phyloP scores from a whole-genome alignment of 2,113 vertebrate species.

The Pseudorhombus dupliciocellatus region DNA sequence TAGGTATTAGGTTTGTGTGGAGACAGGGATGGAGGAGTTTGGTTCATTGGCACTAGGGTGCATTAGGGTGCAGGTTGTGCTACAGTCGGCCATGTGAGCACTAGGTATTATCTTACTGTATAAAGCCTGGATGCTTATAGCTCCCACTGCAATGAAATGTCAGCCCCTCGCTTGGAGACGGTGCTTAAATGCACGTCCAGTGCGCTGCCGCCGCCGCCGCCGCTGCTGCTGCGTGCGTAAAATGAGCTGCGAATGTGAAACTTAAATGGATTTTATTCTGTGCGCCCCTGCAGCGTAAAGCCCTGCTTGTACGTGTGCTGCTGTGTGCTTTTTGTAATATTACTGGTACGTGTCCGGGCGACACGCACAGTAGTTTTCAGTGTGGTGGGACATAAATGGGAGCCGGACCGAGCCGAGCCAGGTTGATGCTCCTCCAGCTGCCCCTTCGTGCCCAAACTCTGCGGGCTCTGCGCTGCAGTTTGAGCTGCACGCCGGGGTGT shows the following conservation, averaged over 20 bases:
- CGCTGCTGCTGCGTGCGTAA: no score
- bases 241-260: no score
- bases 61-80: slow-evolving; percentile 43
- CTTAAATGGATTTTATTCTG: not conserved
- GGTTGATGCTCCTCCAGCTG: slow-evolving; percentile 63
- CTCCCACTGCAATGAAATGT: not conserved
- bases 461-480: slow-evolving; percentile 67
- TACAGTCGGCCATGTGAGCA: slow-evolving; percentile 52
- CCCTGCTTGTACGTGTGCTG: no score
- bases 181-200: no score
- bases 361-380: no score
- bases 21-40: slow-evolving; percentile 5
- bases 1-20: slow-evolving; percentile 30
- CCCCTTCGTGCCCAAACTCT: slow-evolving; percentile 56
- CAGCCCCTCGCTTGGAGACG: not conserved
- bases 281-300: not conserved
- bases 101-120: slow-evolving; percentile 19
- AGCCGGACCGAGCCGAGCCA: slow-evolving; percentile 8
- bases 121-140: slow-evolving; percentile 10
- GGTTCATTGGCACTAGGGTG: slow-evolving; percentile 34
- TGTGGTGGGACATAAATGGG: slow-evolving; percentile 1
- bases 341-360: no score
- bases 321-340: not conserved
- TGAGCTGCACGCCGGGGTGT: slow-evolving; percentile 64
- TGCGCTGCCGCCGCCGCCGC: no score